Evolutionary conservation across 37 sponge, comb jelly and placozoan genomes (phyloP).

Genomic region (Ianthella basta): DNA sequence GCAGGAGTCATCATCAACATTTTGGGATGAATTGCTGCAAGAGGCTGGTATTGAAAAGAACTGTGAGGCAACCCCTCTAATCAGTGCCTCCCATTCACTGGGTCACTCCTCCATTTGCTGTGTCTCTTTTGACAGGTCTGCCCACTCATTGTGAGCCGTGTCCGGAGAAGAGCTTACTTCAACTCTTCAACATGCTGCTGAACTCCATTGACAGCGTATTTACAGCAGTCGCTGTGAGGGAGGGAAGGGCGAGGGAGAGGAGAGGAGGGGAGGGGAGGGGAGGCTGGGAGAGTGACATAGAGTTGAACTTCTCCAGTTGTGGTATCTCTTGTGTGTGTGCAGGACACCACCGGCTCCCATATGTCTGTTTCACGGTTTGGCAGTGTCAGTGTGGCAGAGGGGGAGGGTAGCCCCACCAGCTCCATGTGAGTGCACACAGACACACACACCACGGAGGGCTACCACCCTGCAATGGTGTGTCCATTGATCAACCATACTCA

Average conservation of each 20-base stretch:
- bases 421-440: no score
- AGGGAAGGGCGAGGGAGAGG: background rate
- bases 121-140: constrained; percentile 10
- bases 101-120: background rate
- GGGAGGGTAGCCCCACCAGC: no score
- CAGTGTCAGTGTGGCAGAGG: no score
- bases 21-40: constrained; percentile 40
- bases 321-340: background rate
- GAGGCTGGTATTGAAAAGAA: constrained; percentile 11
- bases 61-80: background rate
- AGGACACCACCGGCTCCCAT: background rate
- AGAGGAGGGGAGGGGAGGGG: background rate
- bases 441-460: no score
- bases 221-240: constrained; percentile 18
- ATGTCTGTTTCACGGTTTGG: no score
- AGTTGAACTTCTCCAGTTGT: background rate
- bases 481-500: no score
- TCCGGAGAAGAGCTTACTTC: constrained; percentile 53
- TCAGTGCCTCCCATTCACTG: background rate
- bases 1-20: constrained; percentile 46
- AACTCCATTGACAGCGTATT: constrained; percentile 43
- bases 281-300: background rate
- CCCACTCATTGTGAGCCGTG: constrained; percentile 48
- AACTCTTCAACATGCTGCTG: constrained; percentile 51
- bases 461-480: no score